Conservation (phyloP, 2,113 vertebrate genomes). For the Puma concolor region DNA sequence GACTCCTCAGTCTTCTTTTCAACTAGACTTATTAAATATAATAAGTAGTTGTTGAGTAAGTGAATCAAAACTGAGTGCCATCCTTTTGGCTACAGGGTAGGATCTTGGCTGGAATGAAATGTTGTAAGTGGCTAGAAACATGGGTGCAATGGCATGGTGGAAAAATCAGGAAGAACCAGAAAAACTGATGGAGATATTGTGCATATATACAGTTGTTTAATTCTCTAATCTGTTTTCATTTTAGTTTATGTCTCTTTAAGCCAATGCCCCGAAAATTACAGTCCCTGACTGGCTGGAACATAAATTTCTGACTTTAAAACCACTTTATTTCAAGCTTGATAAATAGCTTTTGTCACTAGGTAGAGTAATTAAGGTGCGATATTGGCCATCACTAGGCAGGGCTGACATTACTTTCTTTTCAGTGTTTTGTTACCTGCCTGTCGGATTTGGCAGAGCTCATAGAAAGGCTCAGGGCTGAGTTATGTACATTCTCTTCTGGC, state of each 20-base stretch:
- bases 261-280: conserved; percentile 70
- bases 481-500: neutral
- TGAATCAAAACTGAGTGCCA: neutral
- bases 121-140: neutral
- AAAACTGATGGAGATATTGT: neutral
- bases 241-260: conserved; percentile 72
- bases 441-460: neutral
- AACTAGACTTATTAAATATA: neutral
- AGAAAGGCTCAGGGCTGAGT: conserved; percentile 47
- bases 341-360: conserved; percentile 60
- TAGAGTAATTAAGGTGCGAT: conserved; percentile 66
- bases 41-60: neutral
- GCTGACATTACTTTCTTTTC: conserved; percentile 22
- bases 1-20: neutral
- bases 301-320: conserved; percentile 77
- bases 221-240: conserved; percentile 52
- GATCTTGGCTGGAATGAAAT: neutral
- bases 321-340: conserved; percentile 72
- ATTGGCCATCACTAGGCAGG: neutral
- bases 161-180: neutral
- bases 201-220: neutral
- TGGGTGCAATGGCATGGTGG: neutral
- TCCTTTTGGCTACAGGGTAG: neutral
- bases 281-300: conserved; percentile 25
- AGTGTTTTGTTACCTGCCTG: conserved; percentile 36